Base-by-base conservation (phyloP, 2,888 invertebrate genomes). In the Chalcosyrphus nemorum region DNA sequence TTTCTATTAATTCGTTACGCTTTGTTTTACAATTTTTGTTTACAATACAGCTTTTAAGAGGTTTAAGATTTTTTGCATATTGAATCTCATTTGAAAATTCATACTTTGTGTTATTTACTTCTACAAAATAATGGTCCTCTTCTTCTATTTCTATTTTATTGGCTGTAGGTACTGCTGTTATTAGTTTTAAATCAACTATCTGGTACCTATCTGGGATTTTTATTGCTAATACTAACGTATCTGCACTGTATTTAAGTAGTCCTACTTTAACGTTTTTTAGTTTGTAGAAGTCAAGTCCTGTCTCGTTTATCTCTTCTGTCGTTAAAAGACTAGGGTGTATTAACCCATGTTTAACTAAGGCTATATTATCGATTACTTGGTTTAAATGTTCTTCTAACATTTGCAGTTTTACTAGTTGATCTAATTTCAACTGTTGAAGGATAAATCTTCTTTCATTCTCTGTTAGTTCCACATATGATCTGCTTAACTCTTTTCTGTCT, bases 361-460 rank as follows among this genome's bases (percentile, higher is more conserved):
- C 66, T 24, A 52, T 52, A 2, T 6, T 52, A 27, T 52, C 41
- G 6, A 52, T 17, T n/a, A 50, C 32, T 38, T 65, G 65, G 9
- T 65, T 35, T 17, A 65, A 11, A n/a, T 50, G 32, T 6, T 38
- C 35, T 52, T 47, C 32, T 32, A 24, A 24, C 21, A 63, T 47
- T 47, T 7, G 32, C 7, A 65, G 50, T 4, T 65, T 65, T 29
- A 65, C 6, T 65, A 52, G 15, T 15, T 65, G 65, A 17, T 65
- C 38, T 21, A 38, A 15, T 41, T 68, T 68, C 6, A 68, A n/a
- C n/a, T n/a, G n/a, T n/a, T n/a, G n/a, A n/a, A n/a, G n/a, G n/a
- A n/a, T n/a, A n/a, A n/a, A n/a, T 50, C 41, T 29, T 35, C 27
- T 47, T 29, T 63, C 50, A 43, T 68, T 35, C 2, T 35, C 35